Percentiles rank a stretch among this genome's conserved stretches.
phyloP scores from a whole-genome alignment of 1,140 invertebrate species.

The Cherax quadricarinatus region DNA sequence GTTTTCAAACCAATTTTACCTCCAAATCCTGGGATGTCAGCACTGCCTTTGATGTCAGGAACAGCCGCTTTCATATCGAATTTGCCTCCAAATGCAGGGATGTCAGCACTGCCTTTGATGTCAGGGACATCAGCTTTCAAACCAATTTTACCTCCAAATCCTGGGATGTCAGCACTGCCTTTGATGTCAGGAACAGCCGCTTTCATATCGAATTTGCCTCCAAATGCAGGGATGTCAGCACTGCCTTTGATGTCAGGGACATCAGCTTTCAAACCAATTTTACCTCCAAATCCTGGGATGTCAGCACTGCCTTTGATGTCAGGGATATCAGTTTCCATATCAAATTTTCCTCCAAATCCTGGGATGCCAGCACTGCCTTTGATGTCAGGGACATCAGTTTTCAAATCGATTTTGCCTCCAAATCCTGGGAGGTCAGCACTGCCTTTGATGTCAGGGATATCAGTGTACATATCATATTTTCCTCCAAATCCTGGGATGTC shows the following conservation, averaged over 20 bases:
- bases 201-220: background rate
- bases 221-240: slow-evolving; percentile 2
- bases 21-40: slow-evolving; percentile 22
- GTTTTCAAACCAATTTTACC: background rate
- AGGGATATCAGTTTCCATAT: background rate
- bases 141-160: slow-evolving; percentile 13
- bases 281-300: slow-evolving; percentile 11
- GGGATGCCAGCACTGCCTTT: slow-evolving; percentile 3
- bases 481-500: too few species aligned
- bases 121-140: background rate
- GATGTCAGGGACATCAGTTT: background rate
- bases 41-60: background rate
- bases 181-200: background rate
- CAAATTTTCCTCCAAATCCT: slow-evolving; percentile 1
- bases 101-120: background rate
- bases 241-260: background rate
- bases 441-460: too few species aligned
- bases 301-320: background rate
- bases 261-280: background rate
- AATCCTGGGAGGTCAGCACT: too few species aligned
- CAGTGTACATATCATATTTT: too few species aligned
- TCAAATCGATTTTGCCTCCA: too few species aligned
- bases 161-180: background rate
- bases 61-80: background rate
- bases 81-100: background rate